Percentiles rank a stretch among this genome's conserved stretches.
These are phyloP conservation scores for Phaonia tiefii DNA, from an alignment of 2,888 invertebrate genomes.

Conservation along the genomic window DNA sequence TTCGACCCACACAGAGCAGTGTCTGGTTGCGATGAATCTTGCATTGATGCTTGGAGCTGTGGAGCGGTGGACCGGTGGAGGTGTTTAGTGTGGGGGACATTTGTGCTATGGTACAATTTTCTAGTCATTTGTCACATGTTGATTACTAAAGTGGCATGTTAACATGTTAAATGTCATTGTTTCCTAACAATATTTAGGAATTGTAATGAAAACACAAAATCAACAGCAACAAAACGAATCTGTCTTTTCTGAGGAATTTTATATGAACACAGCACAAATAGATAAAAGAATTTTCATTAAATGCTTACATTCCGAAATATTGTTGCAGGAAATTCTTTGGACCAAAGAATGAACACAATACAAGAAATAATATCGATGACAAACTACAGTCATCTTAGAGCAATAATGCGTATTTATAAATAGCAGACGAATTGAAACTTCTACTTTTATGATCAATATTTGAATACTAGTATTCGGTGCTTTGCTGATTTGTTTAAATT, in stretches of 20 bases:
- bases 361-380: too few species aligned
- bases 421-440: too few species aligned
- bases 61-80: neutral
- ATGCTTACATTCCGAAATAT: constrained; percentile 24
- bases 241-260: neutral
- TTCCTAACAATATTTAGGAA: constrained; percentile 41
- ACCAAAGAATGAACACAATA: too few species aligned
- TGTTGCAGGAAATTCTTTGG: constrained; percentile 16
- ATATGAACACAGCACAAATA: neutral
- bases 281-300: constrained; percentile 46
- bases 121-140: constrained; percentile 56
- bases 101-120: constrained; percentile 3
- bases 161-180: constrained; percentile 48
- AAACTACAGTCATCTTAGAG: too few species aligned
- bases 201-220: constrained; percentile 28
- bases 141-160: constrained; percentile 50
- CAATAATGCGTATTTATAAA: too few species aligned
- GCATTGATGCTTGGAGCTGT: too few species aligned
- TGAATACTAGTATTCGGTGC: too few species aligned
- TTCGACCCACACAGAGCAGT: constrained; percentile 28
- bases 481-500: too few species aligned
- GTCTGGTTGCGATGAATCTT: neutral
- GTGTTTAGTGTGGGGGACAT: neutral
- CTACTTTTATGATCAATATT: too few species aligned
- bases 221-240: constrained; percentile 14